Base-by-base conservation (phyloP, 2,888 invertebrate species). In the Drosophila emarginata region DNA sequence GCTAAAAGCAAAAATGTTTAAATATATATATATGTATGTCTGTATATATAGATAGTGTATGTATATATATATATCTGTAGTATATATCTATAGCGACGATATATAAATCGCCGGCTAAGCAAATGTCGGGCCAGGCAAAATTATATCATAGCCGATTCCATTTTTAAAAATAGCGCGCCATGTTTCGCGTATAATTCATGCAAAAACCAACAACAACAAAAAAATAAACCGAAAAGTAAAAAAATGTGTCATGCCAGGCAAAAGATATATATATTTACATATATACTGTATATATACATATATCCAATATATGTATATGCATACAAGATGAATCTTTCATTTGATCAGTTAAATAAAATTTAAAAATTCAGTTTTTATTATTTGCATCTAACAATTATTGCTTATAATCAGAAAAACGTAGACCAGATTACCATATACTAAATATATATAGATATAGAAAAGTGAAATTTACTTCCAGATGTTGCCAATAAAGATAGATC, bases 91-190 rank as follows among this genome's bases (percentile, higher is more conserved):
- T 45, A 45, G 39, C 7, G 56, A 54, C 58, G 58, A 58, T 40
- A 64, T 60, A 73, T 58, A 68, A 72, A 72, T 79, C 64, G 78
- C 85, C 85, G 87, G 78, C 85, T 72, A 76, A 83, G 76, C 72
- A 76, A 82, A 87, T 68, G 88, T 75, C 76, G 64, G 40, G 45
- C 66, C 39, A 60, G 78, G 67, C 67, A 56, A 79, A 89, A 84
- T 84, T 84, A 89, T 89, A 84, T 84, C 84, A 84, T 74, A 76
- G 88, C 65, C 70, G 68, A 80, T 67, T 81, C 67, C 39, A 68
- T 64, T 79, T 84, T 89, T 87, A 89, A 74, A 89, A 84, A 89
- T 82, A 89, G 83, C 75, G 61, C 65, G 57, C 77, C 28, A 71
- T 67, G 45, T 61, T 70, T 69, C 21, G 64, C 50, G 21, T 76